Evolutionary conservation across 2,797 vertebrate genomes (phyloP).

Genomic region (Aulostomus chinensis): DNA sequence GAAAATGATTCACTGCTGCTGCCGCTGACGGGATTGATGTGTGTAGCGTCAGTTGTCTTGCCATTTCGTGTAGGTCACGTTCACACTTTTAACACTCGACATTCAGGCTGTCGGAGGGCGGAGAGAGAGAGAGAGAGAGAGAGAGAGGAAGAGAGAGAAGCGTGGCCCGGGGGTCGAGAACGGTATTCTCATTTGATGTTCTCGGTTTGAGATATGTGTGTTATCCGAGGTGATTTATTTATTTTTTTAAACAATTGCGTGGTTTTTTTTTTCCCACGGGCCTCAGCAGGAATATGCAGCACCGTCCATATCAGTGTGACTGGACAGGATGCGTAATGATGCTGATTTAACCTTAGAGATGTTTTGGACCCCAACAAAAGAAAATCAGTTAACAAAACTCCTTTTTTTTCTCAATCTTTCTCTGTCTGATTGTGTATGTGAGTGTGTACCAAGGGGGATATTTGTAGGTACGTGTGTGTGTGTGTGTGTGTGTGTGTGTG

Average conservation of each 20-base stretch:
- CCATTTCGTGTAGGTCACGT: conserved; percentile 43
- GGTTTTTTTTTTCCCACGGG: conserved; percentile 4
- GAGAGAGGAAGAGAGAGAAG: not conserved
- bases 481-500: conserved; percentile 5
- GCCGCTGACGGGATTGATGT: conserved; percentile 51
- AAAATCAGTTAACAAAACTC: conserved; percentile 51
- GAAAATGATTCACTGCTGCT: conserved; percentile 28
- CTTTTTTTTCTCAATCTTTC: conserved; percentile 6
- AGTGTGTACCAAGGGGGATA: conserved; percentile 25
- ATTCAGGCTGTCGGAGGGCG: conserved; percentile 46
- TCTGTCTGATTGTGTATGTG: conserved; percentile 11
- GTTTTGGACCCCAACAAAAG: conserved; percentile 39
- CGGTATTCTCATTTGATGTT: conserved; percentile 43
- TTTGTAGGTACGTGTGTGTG: conserved; percentile 37
- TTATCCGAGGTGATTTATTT: conserved; percentile 21
- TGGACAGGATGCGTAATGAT: conserved; percentile 35
- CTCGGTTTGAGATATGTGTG: conserved; percentile 27
- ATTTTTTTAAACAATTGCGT: too few species aligned
- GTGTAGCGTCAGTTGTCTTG: conserved; percentile 48
- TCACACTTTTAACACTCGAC: conserved; percentile 54
- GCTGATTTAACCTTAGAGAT: conserved; percentile 33
- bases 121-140: too few species aligned
- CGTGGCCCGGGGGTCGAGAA: conserved; percentile 11
- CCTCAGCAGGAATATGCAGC: not conserved
- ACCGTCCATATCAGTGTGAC: conserved; percentile 12